A percentile compares a stretch with the other conserved stretches of the same genome.
Evolutionary conservation across 2,888 invertebrate genomes (phyloP).

Genomic region (Sarcophaga rosellei): DNA sequence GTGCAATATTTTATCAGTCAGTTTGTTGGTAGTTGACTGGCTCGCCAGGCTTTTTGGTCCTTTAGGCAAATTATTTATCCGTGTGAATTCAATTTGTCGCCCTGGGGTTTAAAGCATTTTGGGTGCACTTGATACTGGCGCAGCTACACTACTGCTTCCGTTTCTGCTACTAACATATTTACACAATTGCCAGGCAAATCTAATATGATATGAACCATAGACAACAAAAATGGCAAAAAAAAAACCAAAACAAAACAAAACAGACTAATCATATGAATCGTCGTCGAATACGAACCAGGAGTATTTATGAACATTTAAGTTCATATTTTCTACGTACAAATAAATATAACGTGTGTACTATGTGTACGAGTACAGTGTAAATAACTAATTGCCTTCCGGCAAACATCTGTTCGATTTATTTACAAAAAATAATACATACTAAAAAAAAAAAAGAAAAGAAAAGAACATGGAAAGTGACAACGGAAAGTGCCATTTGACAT

Average conservation of each 20-base stretch:
- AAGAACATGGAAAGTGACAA: background rate
- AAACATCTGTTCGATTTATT: slow-evolving; percentile 68
- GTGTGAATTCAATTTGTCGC: slow-evolving; percentile 69
- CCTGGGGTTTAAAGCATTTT: slow-evolving; percentile 62
- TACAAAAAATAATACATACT: slow-evolving; percentile 1
- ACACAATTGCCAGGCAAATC: slow-evolving; percentile 40
- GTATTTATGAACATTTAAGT: background rate
- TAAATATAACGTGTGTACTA: slow-evolving; percentile 1
- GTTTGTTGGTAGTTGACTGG: slow-evolving; percentile 43
- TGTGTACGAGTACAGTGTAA: slow-evolving; percentile 61
- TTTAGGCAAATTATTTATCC: slow-evolving; percentile 68
- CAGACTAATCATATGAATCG: slow-evolving; percentile 23
- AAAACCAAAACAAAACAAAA: slow-evolving; percentile 7
- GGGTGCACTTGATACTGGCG: slow-evolving; percentile 65
- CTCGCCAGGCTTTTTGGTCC: slow-evolving; percentile 42
- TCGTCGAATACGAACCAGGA: slow-evolving; percentile 21
- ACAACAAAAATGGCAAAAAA: slow-evolving; percentile 29
- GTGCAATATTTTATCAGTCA: slow-evolving; percentile 64
- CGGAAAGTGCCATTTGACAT: slow-evolving; percentile 61
- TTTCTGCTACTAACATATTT: slow-evolving; percentile 13
- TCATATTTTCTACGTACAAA: background rate
- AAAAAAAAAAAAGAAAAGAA: background rate
- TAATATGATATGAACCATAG: slow-evolving; percentile 23
- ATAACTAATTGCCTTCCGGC: slow-evolving; percentile 68
- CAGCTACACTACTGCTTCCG: slow-evolving; percentile 10